Conservation (phyloP, 2,113 vertebrate genomes). For the Eurystomus gularis region DNA sequence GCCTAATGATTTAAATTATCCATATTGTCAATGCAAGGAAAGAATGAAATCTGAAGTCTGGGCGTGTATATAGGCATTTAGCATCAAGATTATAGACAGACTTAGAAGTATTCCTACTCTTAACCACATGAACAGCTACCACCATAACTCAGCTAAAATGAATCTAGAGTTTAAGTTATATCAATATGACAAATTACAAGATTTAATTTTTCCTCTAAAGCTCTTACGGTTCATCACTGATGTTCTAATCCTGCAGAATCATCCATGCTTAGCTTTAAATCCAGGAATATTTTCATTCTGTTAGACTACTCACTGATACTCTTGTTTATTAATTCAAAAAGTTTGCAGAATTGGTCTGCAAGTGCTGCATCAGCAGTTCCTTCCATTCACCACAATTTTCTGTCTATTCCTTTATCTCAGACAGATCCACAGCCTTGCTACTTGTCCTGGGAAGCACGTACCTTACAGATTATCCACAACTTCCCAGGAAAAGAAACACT, state of each 20-base stretch:
- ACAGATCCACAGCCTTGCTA: background rate
- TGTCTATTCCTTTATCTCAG: background rate
- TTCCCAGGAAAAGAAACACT: background rate
- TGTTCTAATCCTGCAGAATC: slow-evolving; percentile 7
- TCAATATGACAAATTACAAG: background rate
- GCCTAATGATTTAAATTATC: background rate
- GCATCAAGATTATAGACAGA: background rate
- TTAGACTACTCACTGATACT: background rate
- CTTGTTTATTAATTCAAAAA: background rate
- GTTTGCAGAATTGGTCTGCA: background rate
- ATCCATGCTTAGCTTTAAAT: slow-evolving; percentile 10
- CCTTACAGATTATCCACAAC: background rate
- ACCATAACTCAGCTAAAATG: background rate
- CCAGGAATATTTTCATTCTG: background rate
- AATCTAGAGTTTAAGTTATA: background rate
- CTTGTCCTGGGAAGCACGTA: background rate
- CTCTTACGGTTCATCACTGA: background rate
- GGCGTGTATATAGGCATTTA: background rate
- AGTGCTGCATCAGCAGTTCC: background rate
- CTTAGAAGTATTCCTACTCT: background rate
- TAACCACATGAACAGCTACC: background rate
- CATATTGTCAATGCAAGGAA: background rate
- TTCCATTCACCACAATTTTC: background rate
- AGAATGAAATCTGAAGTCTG: background rate
- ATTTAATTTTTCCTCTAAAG: background rate